A percentile compares a stretch with the other conserved stretches of the same genome.
Evolutionary conservation across 2,888 invertebrate species (phyloP).

Genomic region (Panzeria rudis): DNA sequence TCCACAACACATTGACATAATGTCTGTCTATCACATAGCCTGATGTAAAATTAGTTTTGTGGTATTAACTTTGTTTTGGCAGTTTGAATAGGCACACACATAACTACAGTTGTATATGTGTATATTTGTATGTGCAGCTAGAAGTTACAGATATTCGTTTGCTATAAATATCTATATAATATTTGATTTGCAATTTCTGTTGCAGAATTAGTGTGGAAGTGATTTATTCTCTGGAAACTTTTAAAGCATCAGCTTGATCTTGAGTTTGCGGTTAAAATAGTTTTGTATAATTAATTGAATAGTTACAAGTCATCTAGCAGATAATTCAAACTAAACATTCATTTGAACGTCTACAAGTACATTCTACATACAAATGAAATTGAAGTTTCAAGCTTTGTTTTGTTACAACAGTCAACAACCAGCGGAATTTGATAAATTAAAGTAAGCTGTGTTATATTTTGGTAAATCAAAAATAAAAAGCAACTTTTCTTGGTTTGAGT

Average conservation of each 20-base stretch:
- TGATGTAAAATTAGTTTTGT: slow-evolving; percentile 49
- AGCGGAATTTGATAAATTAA: too few relatives aligned
- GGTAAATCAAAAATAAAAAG: too few relatives aligned
- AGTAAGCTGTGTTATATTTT: too few relatives aligned
- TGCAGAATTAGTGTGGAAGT: not conserved
- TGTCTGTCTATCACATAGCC: not conserved
- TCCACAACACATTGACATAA: slow-evolving; percentile 33
- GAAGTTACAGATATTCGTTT: too few relatives aligned
- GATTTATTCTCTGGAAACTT: not conserved
- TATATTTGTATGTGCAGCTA: too few relatives aligned
- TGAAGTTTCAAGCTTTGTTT: too few relatives aligned
- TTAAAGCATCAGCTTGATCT: not conserved
- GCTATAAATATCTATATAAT: slow-evolving; percentile 1
- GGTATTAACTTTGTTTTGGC: slow-evolving; percentile 8
- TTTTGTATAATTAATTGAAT: not conserved
- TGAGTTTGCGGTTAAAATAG: slow-evolving; percentile 7
- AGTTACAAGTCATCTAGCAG: not conserved
- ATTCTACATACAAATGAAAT: not conserved
- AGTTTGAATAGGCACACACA: not conserved
- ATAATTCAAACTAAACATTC: not conserved
- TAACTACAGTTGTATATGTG: not conserved
- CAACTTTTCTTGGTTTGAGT: too few relatives aligned
- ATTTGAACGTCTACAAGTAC: not conserved
- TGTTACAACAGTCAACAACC: too few relatives aligned
- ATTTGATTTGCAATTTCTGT: slow-evolving; percentile 10